Evolutionary conservation across 2,113 vertebrate genomes (phyloP).

Genomic region (Pandion haliaetus): DNA sequence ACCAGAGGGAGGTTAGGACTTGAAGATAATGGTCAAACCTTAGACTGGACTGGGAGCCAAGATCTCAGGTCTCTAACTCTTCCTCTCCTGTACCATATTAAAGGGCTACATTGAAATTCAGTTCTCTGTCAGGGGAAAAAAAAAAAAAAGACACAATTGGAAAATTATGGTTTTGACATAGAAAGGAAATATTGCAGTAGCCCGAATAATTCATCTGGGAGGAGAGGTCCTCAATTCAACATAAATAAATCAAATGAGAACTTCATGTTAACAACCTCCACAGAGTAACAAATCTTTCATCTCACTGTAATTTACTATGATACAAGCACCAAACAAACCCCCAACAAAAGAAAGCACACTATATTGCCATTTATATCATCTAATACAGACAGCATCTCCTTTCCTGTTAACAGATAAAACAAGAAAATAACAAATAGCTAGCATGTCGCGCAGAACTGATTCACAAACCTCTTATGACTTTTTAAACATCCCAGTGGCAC

Average conservation of each 20-base stretch:
- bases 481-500: conserved; percentile 9
- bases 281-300: neutral
- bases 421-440: conserved; percentile 32
- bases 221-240: neutral
- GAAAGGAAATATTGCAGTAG: neutral
- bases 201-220: neutral
- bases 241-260: neutral
- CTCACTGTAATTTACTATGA: neutral
- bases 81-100: neutral
- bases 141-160: neutral
- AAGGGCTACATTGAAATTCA: neutral
- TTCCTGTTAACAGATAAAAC: neutral
- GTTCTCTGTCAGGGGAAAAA: neutral
- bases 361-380: neutral
- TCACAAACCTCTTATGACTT: conserved; percentile 38
- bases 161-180: neutral
- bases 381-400: neutral
- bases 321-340: neutral
- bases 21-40: neutral
- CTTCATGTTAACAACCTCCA: neutral
- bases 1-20: neutral
- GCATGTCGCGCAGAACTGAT: neutral
- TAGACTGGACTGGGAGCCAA: neutral
- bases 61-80: neutral
- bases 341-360: neutral